Evolutionary conservation across 2,113 vertebrate species (phyloP), one percentile per base, ranked within the genome.

Genomic region (Indicator maculatus): DNA sequence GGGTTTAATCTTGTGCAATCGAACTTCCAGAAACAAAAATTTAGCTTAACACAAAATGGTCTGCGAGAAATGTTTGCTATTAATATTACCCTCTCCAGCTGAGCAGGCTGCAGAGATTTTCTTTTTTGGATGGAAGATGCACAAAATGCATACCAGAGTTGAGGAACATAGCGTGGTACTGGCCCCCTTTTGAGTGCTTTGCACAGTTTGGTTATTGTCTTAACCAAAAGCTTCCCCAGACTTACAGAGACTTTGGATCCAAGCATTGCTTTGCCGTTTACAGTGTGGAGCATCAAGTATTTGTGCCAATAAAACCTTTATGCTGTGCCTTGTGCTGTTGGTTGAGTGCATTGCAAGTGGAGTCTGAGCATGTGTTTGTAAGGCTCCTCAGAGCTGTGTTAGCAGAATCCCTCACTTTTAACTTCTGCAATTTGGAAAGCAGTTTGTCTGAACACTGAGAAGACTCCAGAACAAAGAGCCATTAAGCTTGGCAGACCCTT

Each of bases 301-400:
- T 63, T 55, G 17, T 27, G 17, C n/a, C 67, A 64, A 23, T 52
- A 69, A 90, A 83, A n/a, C 11, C 63, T 64, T 87, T 33, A 26
- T 33, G 13, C 50, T 18, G 3, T 61, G 61, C 58, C 15, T 60
- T 36, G 7, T 0, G 0, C 52, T 83, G 63, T 45, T 3, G 2
- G 26, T 26, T 31, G n/a, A 73, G 31, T n/a, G 30, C 38, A 30
- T 45, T 64, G 44, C 39, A 79, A 72, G 50, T 12, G 19, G 27
- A 84, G 66, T 31, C 53, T 56, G 47, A 56, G 24, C 70, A 28
- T 3, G 10, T 2, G 5, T 66, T 79, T 83, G 28, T 58, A 65
- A 59, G n/a, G 30, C 36, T 91, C 27, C 50, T 93, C 56, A 82
- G 50, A 66, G 16, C 19, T 15, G 1, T 30, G 12, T 38, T 88